A percentile compares a stretch with the other conserved stretches of the same genome.
Evolutionary conservation across 2,797 vertebrate genomes (phyloP).

Genomic region (Bradypus variegatus): DNA sequence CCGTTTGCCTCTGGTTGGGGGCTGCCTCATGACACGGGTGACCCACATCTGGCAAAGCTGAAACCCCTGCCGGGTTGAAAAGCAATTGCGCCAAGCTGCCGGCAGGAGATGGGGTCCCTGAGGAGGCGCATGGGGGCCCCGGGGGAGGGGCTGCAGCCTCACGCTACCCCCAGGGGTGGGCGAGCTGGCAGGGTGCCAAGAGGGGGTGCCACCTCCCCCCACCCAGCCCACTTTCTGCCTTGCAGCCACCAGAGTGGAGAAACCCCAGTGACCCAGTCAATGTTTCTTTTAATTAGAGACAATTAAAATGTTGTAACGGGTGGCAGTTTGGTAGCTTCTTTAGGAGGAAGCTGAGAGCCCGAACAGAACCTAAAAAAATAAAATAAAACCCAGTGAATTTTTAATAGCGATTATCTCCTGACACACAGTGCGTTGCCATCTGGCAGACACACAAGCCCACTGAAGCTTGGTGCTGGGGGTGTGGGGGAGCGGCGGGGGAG

Average conservation of each 20-base stretch:
- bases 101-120: not conserved
- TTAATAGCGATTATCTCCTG: constrained; percentile 54
- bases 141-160: not conserved
- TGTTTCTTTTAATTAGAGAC: constrained; percentile 51
- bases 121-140: not conserved
- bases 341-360: constrained; percentile 34
- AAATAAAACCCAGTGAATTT: constrained; percentile 55
- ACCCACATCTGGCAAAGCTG: not conserved
- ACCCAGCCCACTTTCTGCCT: fast-evolving
- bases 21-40: not conserved
- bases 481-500: not conserved
- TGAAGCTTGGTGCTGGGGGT: not conserved
- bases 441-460: constrained; percentile 40
- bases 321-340: not conserved
- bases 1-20: not conserved
- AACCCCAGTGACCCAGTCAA: not conserved
- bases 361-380: constrained; percentile 38
- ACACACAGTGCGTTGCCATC: constrained; percentile 39
- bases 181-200: not conserved
- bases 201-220: not conserved
- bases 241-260: not conserved
- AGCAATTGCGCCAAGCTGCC: not conserved
- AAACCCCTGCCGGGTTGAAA: not conserved
- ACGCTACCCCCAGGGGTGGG: not conserved
- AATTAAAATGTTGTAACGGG: not conserved